Evolutionary conservation across 2,113 vertebrate genomes (phyloP).

Genomic region (Dicaeum eximium): DNA sequence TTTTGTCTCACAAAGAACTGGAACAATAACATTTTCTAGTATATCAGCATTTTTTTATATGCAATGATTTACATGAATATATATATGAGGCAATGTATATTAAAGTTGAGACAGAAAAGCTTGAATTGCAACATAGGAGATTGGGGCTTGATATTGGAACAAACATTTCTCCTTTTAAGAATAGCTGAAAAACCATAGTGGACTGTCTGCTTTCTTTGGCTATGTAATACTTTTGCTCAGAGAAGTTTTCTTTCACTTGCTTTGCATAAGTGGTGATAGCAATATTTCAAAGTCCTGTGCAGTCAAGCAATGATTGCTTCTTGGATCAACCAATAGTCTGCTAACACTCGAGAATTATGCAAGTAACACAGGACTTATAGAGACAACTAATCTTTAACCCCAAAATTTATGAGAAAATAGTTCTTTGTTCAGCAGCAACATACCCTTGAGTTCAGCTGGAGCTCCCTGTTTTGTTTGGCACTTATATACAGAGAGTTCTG

Average conservation of each 20-base stretch:
- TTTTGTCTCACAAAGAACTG: neutral
- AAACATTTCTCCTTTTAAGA: neutral
- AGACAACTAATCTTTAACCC: neutral
- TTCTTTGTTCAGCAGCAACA: neutral
- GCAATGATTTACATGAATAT: neutral
- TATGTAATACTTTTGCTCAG: neutral
- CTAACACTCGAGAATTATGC: neutral
- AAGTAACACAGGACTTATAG: neutral
- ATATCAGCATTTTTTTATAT: neutral
- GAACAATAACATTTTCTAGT: neutral
- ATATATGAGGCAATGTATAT: neutral
- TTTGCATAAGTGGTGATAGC: neutral
- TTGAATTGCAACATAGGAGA: neutral
- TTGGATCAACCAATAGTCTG: neutral
- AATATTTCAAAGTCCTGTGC: neutral
- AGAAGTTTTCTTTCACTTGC: neutral
- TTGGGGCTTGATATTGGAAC: neutral
- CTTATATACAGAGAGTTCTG: neutral
- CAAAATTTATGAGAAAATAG: neutral
- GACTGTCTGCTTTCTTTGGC: neutral
- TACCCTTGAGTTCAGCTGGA: neutral
- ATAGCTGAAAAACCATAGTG: neutral
- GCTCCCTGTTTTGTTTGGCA: neutral
- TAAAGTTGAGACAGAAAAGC: neutral
- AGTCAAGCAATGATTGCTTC: neutral